Percentiles rank a stretch among this genome's conserved stretches.
phyloP scores from a whole-genome alignment of 2,113 vertebrate species.

The Calyptommatus sinebrachiatus region DNA sequence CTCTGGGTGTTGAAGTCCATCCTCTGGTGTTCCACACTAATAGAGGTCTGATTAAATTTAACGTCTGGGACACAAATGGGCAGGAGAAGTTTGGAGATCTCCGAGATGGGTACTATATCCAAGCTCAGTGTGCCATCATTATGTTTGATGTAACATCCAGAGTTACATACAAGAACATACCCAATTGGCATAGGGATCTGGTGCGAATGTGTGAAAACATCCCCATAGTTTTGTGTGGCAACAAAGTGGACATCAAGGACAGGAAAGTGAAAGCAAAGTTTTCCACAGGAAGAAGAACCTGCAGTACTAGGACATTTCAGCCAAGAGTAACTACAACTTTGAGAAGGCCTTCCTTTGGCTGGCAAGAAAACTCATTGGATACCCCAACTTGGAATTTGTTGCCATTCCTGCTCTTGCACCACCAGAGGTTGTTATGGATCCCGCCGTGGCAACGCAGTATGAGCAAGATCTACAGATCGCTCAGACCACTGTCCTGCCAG shows the following conservation, averaged over 20 bases:
- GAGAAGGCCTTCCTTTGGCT: slow-evolving; percentile 99
- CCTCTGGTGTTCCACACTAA: slow-evolving; percentile 96
- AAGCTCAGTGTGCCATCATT: slow-evolving; percentile 98
- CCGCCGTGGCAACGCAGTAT: slow-evolving; percentile 89
- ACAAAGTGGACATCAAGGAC: slow-evolving; percentile 99
- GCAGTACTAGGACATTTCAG: slow-evolving; percentile 99
- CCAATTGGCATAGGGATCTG: slow-evolving; percentile 97
- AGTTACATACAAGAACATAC: slow-evolving; percentile 98
- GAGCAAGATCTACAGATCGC: slow-evolving; percentile 95
- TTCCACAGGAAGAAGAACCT: slow-evolving; percentile 99
- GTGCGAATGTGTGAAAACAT: slow-evolving; percentile 98
- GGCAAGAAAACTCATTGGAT: slow-evolving; percentile 93
- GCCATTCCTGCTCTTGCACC: slow-evolving; percentile 97
- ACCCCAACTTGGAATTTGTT: slow-evolving; percentile 97
- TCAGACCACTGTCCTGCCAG: slow-evolving; percentile 95
- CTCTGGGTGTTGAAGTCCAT: slow-evolving; percentile 95
- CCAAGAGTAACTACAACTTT: slow-evolving; percentile 99
- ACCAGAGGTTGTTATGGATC: slow-evolving; percentile 97
- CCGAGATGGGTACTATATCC: slow-evolving; percentile 96
- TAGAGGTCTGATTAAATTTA: slow-evolving; percentile 94
- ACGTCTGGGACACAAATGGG: slow-evolving; percentile 97
- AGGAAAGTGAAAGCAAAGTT: slow-evolving; percentile 98
- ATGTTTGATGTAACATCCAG: slow-evolving; percentile 99
- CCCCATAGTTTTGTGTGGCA: slow-evolving; percentile 97
- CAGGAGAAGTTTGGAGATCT: slow-evolving; percentile 98